phyloP scores from a whole-genome alignment of 2,113 vertebrate genomes.

The Thermophis baileyi region DNA sequence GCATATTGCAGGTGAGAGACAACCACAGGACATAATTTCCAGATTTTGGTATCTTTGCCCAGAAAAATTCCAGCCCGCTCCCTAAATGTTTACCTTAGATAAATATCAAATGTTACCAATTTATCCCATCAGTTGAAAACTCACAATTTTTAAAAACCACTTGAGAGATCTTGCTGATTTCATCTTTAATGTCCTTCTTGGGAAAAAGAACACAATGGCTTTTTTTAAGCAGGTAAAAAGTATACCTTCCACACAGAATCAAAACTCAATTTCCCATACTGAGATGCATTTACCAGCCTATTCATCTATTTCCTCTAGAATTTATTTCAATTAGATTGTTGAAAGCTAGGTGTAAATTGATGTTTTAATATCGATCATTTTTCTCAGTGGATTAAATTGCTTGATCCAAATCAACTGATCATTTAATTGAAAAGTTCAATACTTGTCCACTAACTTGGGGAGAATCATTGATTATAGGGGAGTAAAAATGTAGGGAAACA shows the following conservation, averaged over 20 bases:
- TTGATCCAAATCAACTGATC: neutral
- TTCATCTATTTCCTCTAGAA: neutral
- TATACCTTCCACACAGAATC: neutral
- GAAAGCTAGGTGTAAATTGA: neutral
- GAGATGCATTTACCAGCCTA: neutral
- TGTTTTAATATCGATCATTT: neutral
- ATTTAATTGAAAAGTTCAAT: neutral
- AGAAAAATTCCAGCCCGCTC: neutral
- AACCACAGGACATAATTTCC: neutral
- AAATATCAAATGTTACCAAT: neutral
- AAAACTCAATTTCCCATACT: neutral
- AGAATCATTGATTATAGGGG: neutral
- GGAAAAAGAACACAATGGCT: neutral
- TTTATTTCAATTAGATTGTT: neutral
- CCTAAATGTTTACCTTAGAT: neutral
- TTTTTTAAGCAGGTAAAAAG: neutral
- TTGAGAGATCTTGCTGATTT: neutral
- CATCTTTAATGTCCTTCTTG: neutral
- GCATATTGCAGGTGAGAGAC: neutral
- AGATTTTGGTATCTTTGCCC: neutral
- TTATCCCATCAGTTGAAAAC: neutral
- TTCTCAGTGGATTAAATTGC: neutral
- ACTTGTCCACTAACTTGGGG: neutral
- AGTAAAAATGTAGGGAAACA: neutral
- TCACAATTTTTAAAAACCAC: neutral